phyloP scores from a whole-genome alignment of 35 echinoderm and acorn worm species.

The Heliocidaris erythrogramma region DNA sequence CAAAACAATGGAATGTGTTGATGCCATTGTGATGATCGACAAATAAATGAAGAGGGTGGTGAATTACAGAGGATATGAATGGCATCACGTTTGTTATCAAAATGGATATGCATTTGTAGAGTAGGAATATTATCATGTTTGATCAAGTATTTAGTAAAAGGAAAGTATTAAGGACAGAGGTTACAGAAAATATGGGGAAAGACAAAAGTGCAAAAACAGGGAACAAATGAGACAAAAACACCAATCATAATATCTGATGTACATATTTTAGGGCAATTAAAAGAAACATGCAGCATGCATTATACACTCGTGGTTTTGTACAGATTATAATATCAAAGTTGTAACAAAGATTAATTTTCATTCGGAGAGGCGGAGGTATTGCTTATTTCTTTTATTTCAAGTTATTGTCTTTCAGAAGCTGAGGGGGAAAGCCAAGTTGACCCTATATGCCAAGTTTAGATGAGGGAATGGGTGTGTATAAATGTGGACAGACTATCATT shows the following conservation, averaged over 20 bases:
- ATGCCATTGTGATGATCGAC: neutral
- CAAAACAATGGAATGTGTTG: neutral
- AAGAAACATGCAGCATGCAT: no score
- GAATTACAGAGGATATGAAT: neutral
- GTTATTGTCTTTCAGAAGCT: no score
- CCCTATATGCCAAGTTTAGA: no score
- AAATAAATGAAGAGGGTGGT: neutral
- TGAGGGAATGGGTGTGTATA: no score
- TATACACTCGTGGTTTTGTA: no score
- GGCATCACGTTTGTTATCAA: neutral
- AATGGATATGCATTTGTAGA: neutral
- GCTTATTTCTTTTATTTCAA: no score
- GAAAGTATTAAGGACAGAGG: neutral
- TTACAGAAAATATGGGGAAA: constrained; percentile 4
- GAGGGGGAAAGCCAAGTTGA: no score
- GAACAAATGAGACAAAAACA: constrained; percentile 9
- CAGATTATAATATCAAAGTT: no score
- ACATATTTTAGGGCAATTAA: no score
- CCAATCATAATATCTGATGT: neutral
- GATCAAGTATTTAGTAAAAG: neutral
- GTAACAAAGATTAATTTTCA: no score
- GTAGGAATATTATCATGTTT: neutral
- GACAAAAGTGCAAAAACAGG: neutral
- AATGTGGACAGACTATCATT: no score
- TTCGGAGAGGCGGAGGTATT: no score